These are phyloP conservation scores for Phaedon cochleariae DNA, from an alignment of 2,888 invertebrate species.

Conservation along the genomic window DNA sequence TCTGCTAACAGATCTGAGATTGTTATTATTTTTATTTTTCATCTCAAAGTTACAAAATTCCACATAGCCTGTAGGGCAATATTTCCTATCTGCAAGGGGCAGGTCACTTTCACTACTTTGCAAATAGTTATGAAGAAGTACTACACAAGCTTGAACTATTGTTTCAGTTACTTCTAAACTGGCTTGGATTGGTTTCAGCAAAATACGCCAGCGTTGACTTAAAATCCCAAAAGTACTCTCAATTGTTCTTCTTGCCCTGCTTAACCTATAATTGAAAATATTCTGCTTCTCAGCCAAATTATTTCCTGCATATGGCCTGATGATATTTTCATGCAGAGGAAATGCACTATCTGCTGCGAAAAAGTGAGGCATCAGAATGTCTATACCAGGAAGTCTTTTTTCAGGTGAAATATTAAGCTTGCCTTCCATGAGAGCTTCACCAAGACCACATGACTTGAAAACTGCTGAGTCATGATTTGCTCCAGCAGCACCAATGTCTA, in stretches of 20 bases:
- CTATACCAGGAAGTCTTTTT: constrained; percentile 1
- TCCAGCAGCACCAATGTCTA: constrained; percentile 51
- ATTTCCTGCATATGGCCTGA: constrained; percentile 26
- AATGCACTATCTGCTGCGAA: constrained; percentile 26
- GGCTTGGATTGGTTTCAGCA: constrained; percentile 9
- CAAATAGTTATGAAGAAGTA: constrained; percentile 9
- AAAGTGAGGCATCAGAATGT: constrained; percentile 12
- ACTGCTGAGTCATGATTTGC: constrained; percentile 49
- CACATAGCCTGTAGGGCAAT: constrained; percentile 9
- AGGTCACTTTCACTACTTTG: constrained; percentile 7
- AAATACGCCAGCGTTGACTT: constrained; percentile 15
- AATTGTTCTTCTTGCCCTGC: constrained; percentile 11
- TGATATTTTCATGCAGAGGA: constrained; percentile 24
- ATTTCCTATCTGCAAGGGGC: constrained; percentile 6
- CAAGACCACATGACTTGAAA: constrained; percentile 24
- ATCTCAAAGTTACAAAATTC: neutral
- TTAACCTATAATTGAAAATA: constrained; percentile 17
- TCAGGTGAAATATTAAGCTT: constrained; percentile 18
- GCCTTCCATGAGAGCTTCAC: constrained; percentile 16
- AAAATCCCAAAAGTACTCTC: constrained; percentile 16
- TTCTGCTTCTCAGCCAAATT: constrained; percentile 16
- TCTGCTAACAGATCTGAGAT: constrained; percentile 4
- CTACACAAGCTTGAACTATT: constrained; percentile 9
- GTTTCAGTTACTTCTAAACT: constrained; percentile 8
- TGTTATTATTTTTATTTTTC: neutral